Evolutionary conservation across 2,113 vertebrate genomes (phyloP).

Genomic region (Melanostigma gelatinosum): DNA sequence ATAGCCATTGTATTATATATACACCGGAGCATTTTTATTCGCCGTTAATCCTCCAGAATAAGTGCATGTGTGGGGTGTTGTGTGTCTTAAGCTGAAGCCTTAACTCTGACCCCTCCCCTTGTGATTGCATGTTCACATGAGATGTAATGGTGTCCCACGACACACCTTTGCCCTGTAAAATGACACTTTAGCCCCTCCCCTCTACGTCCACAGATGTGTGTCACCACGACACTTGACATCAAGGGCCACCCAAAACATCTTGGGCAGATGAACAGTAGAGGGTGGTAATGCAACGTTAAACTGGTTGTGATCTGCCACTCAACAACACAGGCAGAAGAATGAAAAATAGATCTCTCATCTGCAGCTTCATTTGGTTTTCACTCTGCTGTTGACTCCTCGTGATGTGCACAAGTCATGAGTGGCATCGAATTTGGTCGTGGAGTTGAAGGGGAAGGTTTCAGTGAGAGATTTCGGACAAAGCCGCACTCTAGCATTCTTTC

Average conservation of each 20-base stretch:
- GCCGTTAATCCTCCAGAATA: slow-evolving; percentile 1
- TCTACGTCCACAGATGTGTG: not conserved
- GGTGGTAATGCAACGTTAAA: slow-evolving; percentile 70
- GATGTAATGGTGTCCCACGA: slow-evolving; percentile 17
- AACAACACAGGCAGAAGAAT: slow-evolving; percentile 13
- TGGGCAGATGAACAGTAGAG: slow-evolving; percentile 68
- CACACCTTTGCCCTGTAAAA: slow-evolving; percentile 32
- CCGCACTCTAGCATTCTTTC: not conserved
- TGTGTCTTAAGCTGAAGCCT: not conserved
- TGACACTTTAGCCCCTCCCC: slow-evolving; percentile 20
- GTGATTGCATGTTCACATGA: slow-evolving; percentile 40
- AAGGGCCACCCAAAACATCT: slow-evolving; percentile 59
- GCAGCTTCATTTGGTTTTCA: not conserved
- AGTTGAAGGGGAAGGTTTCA: not conserved
- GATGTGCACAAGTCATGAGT: not conserved
- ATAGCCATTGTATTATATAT: too few species aligned
- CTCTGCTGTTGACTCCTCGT: slow-evolving; percentile 5
- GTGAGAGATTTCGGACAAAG: not conserved
- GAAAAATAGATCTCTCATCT: not conserved
- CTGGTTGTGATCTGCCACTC: slow-evolving; percentile 10
- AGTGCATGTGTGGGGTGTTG: not conserved
- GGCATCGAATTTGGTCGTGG: not conserved
- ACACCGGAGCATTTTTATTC: not conserved
- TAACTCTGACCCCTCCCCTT: slow-evolving; percentile 13
- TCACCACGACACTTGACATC: slow-evolving; percentile 49